Base-by-base conservation (phyloP, 1,140 invertebrate species). In the Zaprionus africanus region DNA sequence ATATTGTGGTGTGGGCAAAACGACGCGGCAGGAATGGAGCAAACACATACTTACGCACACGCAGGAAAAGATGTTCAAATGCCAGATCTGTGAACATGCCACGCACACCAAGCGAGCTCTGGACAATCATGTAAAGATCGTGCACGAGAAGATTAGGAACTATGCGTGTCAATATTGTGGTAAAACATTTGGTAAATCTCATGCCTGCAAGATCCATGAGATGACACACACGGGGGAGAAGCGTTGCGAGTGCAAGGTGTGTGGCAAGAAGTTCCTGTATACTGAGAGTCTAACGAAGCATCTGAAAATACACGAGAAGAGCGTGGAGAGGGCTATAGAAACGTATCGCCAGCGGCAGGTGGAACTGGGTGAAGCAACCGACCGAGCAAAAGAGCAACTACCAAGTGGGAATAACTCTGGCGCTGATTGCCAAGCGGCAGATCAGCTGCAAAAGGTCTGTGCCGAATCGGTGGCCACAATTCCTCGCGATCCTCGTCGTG, bases 171-270 rank as follows among this genome's bases (percentile, higher is more conserved):
- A 92, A 19, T 92, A 92, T 22, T 92, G 92, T 60, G 90, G 90
- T 0, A 92, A 92, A 41, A 90, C 90, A 1, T 92, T 92, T 62
- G 90, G 92, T 2, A 92, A 92, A 34, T 90, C 92, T 0, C 88
- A 92, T 28, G 85, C 92, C 13, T 91, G 92, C 24, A 92, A 92
- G 36, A 92, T 92, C 13, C 92, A 92, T 22, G 90, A 92, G 70
- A 92, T 92, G 92, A 92, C 87, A 0, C 92, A 92, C 65, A 92
- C 92, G 24, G 95, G 95, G 0, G 94, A 94, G 53, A 93, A 92
- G 59, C 87, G 84, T 0, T 91, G 90, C 57, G 91, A 91, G 58
- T 92, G 91, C 69, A 92, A 92, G 62, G 85, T 88, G 1, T 88
- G 84, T 5, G 85, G 85, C 41, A 88, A 88, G 26, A 78, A 90